Base-by-base conservation (phyloP, 2,797 vertebrate genomes). In the Lemur catta region DNA sequence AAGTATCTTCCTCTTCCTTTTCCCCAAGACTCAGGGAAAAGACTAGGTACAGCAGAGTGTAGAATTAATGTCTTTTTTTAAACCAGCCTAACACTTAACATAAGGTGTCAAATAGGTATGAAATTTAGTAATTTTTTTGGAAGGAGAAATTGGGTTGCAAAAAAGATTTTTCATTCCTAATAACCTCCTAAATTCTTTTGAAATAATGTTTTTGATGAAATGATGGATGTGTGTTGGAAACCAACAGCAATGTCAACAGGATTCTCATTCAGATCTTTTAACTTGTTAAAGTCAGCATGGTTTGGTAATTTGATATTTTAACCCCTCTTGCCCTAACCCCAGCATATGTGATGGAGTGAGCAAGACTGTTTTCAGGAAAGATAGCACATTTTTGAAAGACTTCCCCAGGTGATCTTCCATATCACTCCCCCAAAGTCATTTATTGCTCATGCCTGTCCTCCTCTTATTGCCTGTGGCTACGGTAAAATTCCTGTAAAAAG, bases 401-500 rank as follows among this genome's bases (percentile, higher is more conserved):
- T 35, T 55, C 11, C 63, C 84, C 17, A 20, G 18, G 30, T 57
- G 18, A 41, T 24, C 43, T 55, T 78, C 67, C 35, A 14, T 15
- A 0, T 24, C 1, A 38, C 71, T 87, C 6, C 38, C 65, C 38
- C 28, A 26, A 2, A 6, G 52, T 57, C 67, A 6, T n/a, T 15
- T 57, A 26, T 48, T 1, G 0, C 15, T 69, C n/a, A 4, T 12
- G 8, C 30, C 79, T 43, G 12, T 50, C 26, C 28, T 78, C 11
- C n/a, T 84, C 48, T 52, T 41, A 15, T 35, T 86, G 43, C 87
- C 80, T 18, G 17, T 80, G 89, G n/a, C 65, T 80, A 2, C 75
- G 72, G 46, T 46, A 26, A 79, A 75, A 72, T 75, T 55, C 59
- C 94, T 92, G 96, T 90, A 95, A 78, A 89, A 75, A 89, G 28